Conservation (phyloP, 2,888 invertebrate genomes). For the Podotricha telesiphe region DNA sequence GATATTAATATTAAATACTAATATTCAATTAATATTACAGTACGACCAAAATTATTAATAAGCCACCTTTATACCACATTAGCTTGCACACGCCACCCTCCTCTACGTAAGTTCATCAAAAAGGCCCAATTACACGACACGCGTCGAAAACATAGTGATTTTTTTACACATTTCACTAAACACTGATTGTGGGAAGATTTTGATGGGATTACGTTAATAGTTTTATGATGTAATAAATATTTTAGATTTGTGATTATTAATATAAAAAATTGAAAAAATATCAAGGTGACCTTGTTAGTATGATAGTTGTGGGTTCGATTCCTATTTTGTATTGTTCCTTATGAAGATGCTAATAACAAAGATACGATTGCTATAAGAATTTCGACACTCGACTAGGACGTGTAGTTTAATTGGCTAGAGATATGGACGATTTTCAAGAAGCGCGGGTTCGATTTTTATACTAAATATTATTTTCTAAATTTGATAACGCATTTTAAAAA, state of each 20-base stretch:
- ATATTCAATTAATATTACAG: slow-evolving; percentile 14
- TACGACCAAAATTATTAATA: slow-evolving; percentile 1
- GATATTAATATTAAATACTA: background rate
- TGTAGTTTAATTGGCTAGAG: too few species aligned
- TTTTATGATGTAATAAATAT: slow-evolving; percentile 4
- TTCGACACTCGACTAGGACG: too few species aligned
- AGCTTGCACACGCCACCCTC: background rate
- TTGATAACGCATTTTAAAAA: too few species aligned
- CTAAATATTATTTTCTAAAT: too few species aligned
- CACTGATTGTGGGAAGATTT: slow-evolving; percentile 23
- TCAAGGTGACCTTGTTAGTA: background rate
- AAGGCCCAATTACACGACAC: slow-evolving; percentile 41
- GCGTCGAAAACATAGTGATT: slow-evolving; percentile 24
- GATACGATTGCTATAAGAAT: too few species aligned
- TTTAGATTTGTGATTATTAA: background rate
- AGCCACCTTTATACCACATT: slow-evolving; percentile 4
- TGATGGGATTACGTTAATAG: slow-evolving; percentile 3
- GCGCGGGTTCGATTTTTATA: too few species aligned
- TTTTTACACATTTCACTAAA: slow-evolving; percentile 23
- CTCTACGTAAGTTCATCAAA: slow-evolving; percentile 4
- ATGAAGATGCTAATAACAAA: too few species aligned
- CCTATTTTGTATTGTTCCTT: too few species aligned
- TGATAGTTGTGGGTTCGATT: background rate
- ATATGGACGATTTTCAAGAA: too few species aligned
- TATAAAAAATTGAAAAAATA: background rate